Percentiles rank a stretch among this genome's conserved stretches.
phyloP scores from a whole-genome alignment of 1,140 invertebrate genomes.

The Nephotettix cincticeps region DNA sequence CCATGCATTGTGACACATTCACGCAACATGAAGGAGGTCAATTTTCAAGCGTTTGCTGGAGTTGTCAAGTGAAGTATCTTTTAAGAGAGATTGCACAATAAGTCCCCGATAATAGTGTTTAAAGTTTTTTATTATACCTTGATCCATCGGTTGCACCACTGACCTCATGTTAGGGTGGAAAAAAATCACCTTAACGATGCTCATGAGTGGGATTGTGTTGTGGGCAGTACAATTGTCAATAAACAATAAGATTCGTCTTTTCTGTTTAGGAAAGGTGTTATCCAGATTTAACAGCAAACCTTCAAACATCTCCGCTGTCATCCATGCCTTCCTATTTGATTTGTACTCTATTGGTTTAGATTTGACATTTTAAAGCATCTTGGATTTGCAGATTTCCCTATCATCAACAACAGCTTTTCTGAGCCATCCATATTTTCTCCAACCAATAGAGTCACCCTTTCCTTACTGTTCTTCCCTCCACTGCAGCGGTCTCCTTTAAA shows the following conservation, averaged over 20 bases:
- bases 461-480: not conserved
- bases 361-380: conserved; percentile 21
- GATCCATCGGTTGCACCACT: not conserved
- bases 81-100: not conserved
- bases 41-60: too few species aligned
- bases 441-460: not conserved
- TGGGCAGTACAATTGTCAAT: too few species aligned
- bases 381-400: conserved; percentile 13
- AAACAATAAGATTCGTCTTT: too few species aligned
- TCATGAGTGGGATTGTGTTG: not conserved
- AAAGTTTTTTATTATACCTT: not conserved
- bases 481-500: not conserved
- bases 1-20: not conserved
- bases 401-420: not conserved
- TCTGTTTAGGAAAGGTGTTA: not conserved
- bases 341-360: not conserved
- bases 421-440: not conserved
- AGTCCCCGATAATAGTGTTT: not conserved
- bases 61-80: not conserved
- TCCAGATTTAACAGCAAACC: not conserved
- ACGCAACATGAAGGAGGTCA: too few species aligned
- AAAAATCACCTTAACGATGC: not conserved
- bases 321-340: conserved; percentile 23
- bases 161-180: not conserved
- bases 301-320: conserved; percentile 1